phyloP scores from a whole-genome alignment of 2,888 invertebrate genomes.

The Trachelus troglodyta region DNA sequence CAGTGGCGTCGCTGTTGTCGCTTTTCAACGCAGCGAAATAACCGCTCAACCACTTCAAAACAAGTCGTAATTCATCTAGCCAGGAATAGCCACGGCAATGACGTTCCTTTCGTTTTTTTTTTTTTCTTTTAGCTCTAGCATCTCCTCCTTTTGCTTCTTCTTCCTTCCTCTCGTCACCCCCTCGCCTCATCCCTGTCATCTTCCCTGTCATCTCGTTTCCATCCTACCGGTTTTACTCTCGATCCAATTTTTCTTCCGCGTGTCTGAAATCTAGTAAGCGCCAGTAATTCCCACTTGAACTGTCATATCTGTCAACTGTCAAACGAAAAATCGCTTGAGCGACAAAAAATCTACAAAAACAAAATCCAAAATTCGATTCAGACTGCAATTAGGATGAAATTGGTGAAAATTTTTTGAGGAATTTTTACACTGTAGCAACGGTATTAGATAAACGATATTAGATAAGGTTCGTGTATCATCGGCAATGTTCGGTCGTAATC shows the following conservation, averaged over 20 bases:
- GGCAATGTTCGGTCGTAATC: neutral
- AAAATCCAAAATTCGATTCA: neutral
- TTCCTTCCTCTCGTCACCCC: neutral
- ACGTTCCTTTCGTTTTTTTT: neutral
- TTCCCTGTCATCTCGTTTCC: neutral
- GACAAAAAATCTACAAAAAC: neutral
- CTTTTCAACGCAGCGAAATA: slow-evolving; percentile 39
- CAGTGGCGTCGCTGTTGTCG: slow-evolving; percentile 23
- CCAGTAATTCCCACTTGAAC: neutral
- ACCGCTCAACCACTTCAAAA: slow-evolving; percentile 37
- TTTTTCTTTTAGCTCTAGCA: neutral
- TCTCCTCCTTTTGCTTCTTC: neutral
- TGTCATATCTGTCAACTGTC: neutral
- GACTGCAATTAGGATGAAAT: neutral
- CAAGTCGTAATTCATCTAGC: slow-evolving; percentile 49
- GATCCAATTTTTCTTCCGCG: neutral
- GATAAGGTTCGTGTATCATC: neutral
- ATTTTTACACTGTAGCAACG: too few relatives aligned
- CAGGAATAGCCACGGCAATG: slow-evolving; percentile 29
- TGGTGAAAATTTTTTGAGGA: too few relatives aligned
- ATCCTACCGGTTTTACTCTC: neutral
- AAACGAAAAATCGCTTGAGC: neutral
- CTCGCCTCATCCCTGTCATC: neutral
- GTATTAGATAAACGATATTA: too few relatives aligned
- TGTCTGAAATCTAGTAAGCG: neutral